These are phyloP conservation scores for Noctua janthe DNA, from an alignment of 2,888 invertebrate species.

Conservation along the genomic window DNA sequence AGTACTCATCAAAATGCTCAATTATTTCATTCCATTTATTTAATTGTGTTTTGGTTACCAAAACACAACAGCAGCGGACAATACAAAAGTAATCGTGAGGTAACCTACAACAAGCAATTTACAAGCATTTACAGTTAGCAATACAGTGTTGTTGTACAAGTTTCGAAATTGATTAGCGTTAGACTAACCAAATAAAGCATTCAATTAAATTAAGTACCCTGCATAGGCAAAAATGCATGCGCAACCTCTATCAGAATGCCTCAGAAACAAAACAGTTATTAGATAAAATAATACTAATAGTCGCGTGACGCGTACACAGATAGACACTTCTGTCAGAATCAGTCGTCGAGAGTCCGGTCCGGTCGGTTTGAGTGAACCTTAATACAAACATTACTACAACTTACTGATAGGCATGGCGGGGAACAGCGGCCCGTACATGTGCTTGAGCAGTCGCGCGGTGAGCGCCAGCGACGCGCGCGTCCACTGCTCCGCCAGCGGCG, in stretches of 20 bases:
- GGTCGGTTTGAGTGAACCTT: no score
- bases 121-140: background rate
- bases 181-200: background rate
- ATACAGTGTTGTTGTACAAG: background rate
- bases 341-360: no score
- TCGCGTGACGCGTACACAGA: background rate
- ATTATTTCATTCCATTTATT: background rate
- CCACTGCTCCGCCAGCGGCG: conserved; percentile 98
- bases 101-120: no score
- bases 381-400: background rate
- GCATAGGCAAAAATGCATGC: background rate
- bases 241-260: background rate
- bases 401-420: conserved; percentile 94
- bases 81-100: no score
- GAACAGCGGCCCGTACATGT: conserved; percentile 97
- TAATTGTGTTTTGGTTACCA: no score
- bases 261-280: background rate
- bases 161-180: background rate
- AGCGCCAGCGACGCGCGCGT: conserved; percentile 97
- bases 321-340: background rate
- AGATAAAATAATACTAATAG: no score
- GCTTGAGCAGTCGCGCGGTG: conserved; percentile 95
- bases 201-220: background rate
- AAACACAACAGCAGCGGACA: no score
- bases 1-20: background rate